Evolutionary conservation across 37 sponge, comb jelly and placozoan genomes (phyloP).

Genomic region (Halisarca cf. caerulea): DNA sequence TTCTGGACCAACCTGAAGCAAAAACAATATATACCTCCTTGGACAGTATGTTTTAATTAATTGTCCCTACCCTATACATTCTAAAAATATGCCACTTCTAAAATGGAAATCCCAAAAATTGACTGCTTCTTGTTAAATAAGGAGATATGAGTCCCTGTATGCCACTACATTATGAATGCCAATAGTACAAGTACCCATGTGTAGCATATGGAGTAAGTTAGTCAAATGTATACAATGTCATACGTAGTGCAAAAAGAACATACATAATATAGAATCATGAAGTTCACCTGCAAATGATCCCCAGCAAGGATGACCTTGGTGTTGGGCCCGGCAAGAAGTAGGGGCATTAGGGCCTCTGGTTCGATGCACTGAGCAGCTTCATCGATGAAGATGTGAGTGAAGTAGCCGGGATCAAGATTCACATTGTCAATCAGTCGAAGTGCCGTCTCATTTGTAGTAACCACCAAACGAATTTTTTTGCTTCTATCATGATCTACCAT

Average conservation of each 20-base stretch:
- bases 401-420: neutral
- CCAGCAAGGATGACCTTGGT: constrained; percentile 29
- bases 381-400: constrained; percentile 30
- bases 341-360: constrained; percentile 8
- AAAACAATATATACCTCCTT: no score
- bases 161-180: no score
- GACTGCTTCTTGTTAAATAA: no score
- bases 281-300: constrained; percentile 6
- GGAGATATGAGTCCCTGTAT: no score
- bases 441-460: constrained; percentile 9
- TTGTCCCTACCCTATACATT: no score
- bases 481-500: neutral
- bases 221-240: no score
- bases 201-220: neutral
- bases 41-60: no score
- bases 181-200: no score
- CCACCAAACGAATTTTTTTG: neutral
- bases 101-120: no score
- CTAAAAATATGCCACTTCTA: no score
- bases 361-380: constrained; percentile 22
- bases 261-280: no score
- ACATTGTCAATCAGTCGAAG: neutral
- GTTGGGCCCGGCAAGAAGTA: neutral
- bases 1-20: constrained; percentile 78
- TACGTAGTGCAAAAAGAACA: no score